Percentiles rank a stretch among this genome's conserved stretches.
These are phyloP conservation scores for Drosophila paramelanica DNA, from an alignment of 2,888 invertebrate genomes.

Conservation along the genomic window DNA sequence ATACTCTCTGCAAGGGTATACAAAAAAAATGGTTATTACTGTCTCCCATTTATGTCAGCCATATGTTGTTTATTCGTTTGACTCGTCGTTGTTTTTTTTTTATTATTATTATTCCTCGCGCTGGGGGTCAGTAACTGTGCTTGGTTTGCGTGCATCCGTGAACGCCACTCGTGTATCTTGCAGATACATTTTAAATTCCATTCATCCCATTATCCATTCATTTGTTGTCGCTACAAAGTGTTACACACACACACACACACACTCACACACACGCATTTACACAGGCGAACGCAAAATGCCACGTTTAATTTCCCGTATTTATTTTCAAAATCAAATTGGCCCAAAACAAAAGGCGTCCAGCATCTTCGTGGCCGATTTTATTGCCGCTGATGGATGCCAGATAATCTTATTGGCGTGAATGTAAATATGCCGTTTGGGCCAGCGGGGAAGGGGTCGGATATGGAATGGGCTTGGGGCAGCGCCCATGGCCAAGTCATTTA, in stretches of 20 bases:
- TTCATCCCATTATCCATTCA: conserved; percentile 42
- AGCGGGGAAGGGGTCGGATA: not conserved
- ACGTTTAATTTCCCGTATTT: conserved; percentile 56
- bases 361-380: conserved; percentile 58
- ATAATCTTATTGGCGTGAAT: conserved; percentile 70
- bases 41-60: conserved; percentile 71
- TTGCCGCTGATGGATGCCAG: conserved; percentile 73
- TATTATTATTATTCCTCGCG: conserved; percentile 6
- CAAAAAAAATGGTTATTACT: conserved; percentile 45
- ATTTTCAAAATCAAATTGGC: conserved; percentile 63
- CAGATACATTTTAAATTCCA: conserved; percentile 42
- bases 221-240: conserved; percentile 59
- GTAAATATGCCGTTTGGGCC: conserved; percentile 57
- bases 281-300: conserved; percentile 3
- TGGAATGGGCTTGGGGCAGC: not conserved
- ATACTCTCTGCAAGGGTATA: conserved; percentile 4
- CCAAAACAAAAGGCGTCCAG: conserved; percentile 34
- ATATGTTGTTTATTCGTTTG: conserved; percentile 62
- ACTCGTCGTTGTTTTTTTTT: conserved; percentile 22
- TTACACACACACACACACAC: conserved; percentile 27
- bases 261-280: conserved; percentile 1
- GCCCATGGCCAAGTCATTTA: conserved; percentile 52
- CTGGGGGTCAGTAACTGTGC: conserved; percentile 66
- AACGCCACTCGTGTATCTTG: conserved; percentile 32
- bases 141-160: conserved; percentile 20